These are phyloP conservation scores for Hippocampus zosterae DNA, from an alignment of 2,113 vertebrate genomes.

Conservation along the genomic window DNA sequence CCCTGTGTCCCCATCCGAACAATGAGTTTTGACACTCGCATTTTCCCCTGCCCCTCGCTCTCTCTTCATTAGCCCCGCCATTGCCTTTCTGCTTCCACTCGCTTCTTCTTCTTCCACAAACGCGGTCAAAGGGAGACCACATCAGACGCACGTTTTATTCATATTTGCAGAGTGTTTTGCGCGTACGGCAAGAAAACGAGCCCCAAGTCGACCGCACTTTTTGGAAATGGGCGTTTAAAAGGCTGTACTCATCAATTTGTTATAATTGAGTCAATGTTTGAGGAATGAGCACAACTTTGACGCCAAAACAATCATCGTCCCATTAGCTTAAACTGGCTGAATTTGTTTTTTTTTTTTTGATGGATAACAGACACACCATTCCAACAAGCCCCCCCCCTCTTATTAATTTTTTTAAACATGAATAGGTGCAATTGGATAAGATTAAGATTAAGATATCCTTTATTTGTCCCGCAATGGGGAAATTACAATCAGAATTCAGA, in stretches of 20 bases:
- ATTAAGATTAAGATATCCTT: too few species aligned
- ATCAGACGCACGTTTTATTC: too few species aligned
- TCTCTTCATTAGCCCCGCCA: conserved; percentile 3
- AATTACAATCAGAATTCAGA: too few species aligned
- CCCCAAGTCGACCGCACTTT: neutral
- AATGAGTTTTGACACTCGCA: conserved; percentile 50
- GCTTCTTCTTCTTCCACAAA: conserved; percentile 5
- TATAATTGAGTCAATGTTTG: conserved; percentile 36
- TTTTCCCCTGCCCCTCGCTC: conserved; percentile 6
- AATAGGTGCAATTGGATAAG: neutral
- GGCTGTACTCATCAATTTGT: conserved; percentile 1
- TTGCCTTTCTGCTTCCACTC: conserved; percentile 9
- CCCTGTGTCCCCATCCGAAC: conserved; percentile 32
- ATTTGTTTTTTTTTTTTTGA: conserved; percentile 18
- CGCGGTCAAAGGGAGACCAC: conserved; percentile 1
- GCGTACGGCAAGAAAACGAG: conserved; percentile 8
- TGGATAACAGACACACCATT: neutral
- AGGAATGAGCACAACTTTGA: conserved; percentile 22
- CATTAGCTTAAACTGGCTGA: conserved; percentile 16
- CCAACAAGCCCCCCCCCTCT: neutral
- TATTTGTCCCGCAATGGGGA: too few species aligned
- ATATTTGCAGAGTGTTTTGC: neutral
- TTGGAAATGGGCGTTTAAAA: conserved; percentile 9
- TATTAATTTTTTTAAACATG: neutral
- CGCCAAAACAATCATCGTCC: conserved; percentile 30